These are phyloP conservation scores for Myodes glareolus DNA, from an alignment of 2,113 vertebrate genomes.

Conservation along the genomic window DNA sequence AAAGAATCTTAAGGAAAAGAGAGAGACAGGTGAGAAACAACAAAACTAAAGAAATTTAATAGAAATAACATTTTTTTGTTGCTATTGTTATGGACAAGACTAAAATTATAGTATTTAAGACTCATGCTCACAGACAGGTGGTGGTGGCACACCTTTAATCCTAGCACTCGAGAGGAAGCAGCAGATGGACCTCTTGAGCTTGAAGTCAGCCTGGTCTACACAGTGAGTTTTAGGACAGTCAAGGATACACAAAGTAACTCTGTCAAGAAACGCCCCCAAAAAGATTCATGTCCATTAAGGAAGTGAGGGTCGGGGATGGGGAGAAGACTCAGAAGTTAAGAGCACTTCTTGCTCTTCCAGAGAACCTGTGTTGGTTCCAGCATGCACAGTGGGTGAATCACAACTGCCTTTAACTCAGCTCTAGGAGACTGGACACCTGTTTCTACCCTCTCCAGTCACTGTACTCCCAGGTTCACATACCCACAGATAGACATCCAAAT, in stretches of 20 bases:
- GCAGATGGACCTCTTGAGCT: neutral
- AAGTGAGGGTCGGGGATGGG: neutral
- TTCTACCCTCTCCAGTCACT: neutral
- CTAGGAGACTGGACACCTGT: neutral
- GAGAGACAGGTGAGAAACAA: neutral
- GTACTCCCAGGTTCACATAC: neutral
- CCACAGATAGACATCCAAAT: neutral
- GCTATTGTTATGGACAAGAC: neutral
- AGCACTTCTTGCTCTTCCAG: neutral
- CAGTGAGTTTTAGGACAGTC: neutral
- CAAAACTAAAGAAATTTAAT: conserved; percentile 13
- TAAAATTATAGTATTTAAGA: neutral
- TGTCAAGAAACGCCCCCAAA: neutral
- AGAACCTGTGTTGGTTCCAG: neutral
- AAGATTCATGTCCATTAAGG: neutral
- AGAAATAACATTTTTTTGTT: neutral
- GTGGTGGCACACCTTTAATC: neutral
- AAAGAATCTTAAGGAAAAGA: neutral
- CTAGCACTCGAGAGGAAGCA: neutral
- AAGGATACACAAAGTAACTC: neutral
- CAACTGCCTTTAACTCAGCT: neutral
- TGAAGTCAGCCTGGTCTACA: neutral
- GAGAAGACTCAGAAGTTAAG: neutral
- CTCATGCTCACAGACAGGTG: neutral
- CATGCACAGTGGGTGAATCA: neutral